Evolutionary conservation across 1,140 invertebrate genomes (phyloP).

Genomic region (Papilio polytes): DNA sequence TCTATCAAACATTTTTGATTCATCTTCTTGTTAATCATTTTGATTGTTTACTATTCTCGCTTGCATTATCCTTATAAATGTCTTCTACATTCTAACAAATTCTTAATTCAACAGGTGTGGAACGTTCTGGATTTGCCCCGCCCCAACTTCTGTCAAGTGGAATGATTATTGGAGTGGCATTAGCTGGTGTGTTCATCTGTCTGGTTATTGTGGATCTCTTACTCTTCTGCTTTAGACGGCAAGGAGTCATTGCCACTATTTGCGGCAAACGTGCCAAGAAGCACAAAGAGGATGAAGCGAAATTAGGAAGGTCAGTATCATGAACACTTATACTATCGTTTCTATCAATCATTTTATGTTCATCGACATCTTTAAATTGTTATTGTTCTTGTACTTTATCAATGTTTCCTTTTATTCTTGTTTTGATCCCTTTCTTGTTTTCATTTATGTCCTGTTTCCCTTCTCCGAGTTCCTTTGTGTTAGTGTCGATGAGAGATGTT

Average conservation of each 20-base stretch:
- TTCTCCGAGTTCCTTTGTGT: conserved; percentile 52
- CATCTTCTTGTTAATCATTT: not conserved
- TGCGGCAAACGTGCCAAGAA: conserved; percentile 87
- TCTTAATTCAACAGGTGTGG: conserved; percentile 81
- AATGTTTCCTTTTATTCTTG: conserved; percentile 29
- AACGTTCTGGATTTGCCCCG: conserved; percentile 81
- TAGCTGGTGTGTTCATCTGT: conserved; percentile 89
- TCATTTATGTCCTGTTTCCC: conserved; percentile 44
- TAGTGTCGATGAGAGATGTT: conserved; percentile 83
- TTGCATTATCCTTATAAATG: not conserved
- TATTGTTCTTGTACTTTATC: conserved; percentile 36
- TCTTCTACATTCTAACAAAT: conserved; percentile 38
- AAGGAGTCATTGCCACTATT: conserved; percentile 89
- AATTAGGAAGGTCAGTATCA: conserved; percentile 89
- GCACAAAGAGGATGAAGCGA: conserved; percentile 90
- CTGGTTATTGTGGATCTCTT: conserved; percentile 91
- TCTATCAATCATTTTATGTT: conserved; percentile 48
- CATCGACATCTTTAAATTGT: conserved; percentile 61
- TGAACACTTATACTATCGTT: not conserved
- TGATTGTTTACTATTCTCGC: conserved; percentile 64
- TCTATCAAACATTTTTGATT: conserved; percentile 5
- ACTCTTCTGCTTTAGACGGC: conserved; percentile 88
- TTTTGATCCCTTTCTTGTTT: conserved; percentile 51
- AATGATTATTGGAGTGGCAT: conserved; percentile 91
- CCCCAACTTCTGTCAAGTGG: conserved; percentile 88